Base-by-base conservation (phyloP, 2,113 vertebrate genomes). In the Chaetorhynchus papuensis region DNA sequence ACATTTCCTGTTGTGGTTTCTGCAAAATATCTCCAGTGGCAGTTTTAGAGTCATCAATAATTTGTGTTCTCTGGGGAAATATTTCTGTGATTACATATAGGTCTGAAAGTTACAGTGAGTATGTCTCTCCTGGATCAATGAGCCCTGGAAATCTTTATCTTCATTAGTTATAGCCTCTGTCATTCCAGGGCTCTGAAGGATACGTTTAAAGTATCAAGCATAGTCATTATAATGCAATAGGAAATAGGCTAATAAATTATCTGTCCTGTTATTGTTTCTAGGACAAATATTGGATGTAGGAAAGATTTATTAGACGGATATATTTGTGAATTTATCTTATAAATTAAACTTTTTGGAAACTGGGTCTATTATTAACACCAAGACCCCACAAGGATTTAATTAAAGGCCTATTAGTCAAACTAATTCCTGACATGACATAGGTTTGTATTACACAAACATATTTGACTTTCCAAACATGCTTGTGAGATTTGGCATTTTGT, bases 311-410 rank as follows among this genome's bases (percentile, higher is more conserved):
- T 91, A 65, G 87, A 72, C 0, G 39, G 92, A 90, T 97, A 76
- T 87, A 86, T 94, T 96, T 96, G 94, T 93, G 93, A 98, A 97
- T 98, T 98, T 98, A 95, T 98, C 96, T 98, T 98, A 93, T 96
- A 95, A 97, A 97, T 94, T 95, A 98, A 98, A 87, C 96, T 96
- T 97, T 97, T 96, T 86, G 83, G 97, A 97, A 95, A 97, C 69
- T 33, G 71, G 52, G 83, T 93, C 94, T 97, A 41, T 93, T 91
- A 95, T 98, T 98, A 94, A 97, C 96, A 97, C 91, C 88, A 96
- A 97, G 98, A 97, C 97, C 96, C 96, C 98, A 98, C 98, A 97
- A 98, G 98, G 98, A 97, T 98, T 97, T 98, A 97, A 98, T 98
- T 98, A 98, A 98, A 98, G 94, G 83, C 86, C 97, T 96, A 98